These are phyloP conservation scores for Hozukius guyotensis DNA, from an alignment of 2,797 vertebrate genomes.

Conservation along the genomic window DNA sequence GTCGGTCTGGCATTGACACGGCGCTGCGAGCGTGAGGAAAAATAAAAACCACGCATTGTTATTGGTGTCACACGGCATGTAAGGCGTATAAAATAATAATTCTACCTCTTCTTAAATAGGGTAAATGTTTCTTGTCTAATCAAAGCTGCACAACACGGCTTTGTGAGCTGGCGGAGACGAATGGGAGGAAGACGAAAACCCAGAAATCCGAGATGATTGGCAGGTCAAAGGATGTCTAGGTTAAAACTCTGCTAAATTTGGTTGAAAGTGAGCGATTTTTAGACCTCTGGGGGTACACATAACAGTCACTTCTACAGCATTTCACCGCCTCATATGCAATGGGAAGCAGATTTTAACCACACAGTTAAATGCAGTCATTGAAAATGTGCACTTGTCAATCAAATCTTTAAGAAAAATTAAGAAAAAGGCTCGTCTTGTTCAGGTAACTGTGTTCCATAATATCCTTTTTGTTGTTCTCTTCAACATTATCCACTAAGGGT, in stretches of 20 bases:
- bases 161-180: not conserved
- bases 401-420: not conserved
- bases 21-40: not conserved
- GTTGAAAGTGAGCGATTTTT: not conserved
- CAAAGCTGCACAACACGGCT: not conserved
- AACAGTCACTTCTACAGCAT: not conserved
- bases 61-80: not conserved
- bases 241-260: not conserved
- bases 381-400: not conserved
- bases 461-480: not conserved
- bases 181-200: not conserved
- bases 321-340: not conserved
- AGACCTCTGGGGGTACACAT: not conserved
- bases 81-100: not conserved
- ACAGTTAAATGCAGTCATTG: not conserved
- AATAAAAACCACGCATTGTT: not conserved
- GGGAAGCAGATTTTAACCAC: not conserved
- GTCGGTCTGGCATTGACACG: not conserved
- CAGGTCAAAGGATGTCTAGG: conserved; percentile 11
- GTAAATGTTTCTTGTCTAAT: conserved; percentile 5
- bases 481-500: not conserved
- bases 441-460: not conserved
- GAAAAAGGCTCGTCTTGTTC: not conserved
- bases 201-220: not conserved
- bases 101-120: not conserved